A percentile compares a stretch with the other conserved stretches of the same genome.
phyloP scores from a whole-genome alignment of 2,113 vertebrate genomes.

The Forbesichthys agassizii region DNA sequence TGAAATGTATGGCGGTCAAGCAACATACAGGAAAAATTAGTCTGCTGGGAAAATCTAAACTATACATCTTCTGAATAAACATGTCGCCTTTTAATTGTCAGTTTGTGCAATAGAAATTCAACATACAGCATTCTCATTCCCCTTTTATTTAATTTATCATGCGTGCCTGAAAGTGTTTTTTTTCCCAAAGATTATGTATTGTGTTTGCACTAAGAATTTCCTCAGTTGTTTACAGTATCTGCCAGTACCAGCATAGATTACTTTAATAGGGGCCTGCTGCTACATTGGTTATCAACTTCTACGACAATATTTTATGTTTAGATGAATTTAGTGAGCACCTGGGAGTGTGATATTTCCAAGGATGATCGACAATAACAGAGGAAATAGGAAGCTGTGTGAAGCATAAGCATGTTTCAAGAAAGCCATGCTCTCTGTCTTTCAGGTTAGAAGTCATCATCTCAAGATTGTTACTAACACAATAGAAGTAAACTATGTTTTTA shows the following conservation, averaged over 20 bases:
- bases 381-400: slow-evolving; percentile 24
- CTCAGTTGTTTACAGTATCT: too few species aligned
- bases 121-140: background rate
- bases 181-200: background rate
- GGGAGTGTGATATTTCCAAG: slow-evolving; percentile 28
- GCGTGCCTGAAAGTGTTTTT: background rate
- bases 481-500: too few species aligned
- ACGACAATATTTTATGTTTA: slow-evolving; percentile 10
- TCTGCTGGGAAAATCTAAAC: too few species aligned
- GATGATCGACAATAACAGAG: slow-evolving; percentile 46
- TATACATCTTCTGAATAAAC: too few species aligned
- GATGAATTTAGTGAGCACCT: slow-evolving; percentile 6
- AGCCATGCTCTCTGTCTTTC: too few species aligned
- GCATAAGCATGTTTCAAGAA: background rate
- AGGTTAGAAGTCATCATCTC: too few species aligned
- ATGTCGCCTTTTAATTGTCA: too few species aligned
- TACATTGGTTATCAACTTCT: background rate
- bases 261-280: too few species aligned
- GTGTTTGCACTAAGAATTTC: background rate
- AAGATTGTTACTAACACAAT: too few species aligned
- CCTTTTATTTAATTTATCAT: background rate
- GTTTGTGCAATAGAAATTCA: background rate
- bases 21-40: too few species aligned
- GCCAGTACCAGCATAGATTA: too few species aligned
- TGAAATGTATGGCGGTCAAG: too few species aligned